Evolutionary conservation across 2,797 vertebrate species (phyloP).

Genomic region (Balearica regulorum): DNA sequence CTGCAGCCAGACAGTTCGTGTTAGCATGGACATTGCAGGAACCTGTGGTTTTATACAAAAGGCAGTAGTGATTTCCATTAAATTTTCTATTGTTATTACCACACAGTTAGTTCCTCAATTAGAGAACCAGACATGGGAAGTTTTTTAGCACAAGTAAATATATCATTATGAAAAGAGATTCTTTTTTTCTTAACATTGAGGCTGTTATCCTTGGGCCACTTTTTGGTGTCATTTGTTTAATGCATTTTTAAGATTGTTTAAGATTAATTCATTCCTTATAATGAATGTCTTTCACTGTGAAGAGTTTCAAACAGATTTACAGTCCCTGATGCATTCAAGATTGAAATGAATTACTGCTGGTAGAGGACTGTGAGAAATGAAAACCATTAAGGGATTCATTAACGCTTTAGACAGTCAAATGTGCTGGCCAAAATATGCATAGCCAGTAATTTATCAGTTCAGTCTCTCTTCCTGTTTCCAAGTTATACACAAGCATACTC

Average conservation of each 20-base stretch:
- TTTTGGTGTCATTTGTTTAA: background rate
- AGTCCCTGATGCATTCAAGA: background rate
- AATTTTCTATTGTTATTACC: background rate
- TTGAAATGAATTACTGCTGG: constrained; percentile 25
- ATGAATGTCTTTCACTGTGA: background rate
- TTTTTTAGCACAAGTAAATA: background rate
- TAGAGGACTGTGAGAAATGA: background rate
- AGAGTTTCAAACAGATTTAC: constrained; percentile 16
- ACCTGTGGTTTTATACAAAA: background rate
- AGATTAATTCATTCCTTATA: background rate
- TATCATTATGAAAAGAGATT: background rate
- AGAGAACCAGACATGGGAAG: background rate
- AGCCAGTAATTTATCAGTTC: background rate
- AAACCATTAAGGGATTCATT: constrained; percentile 25
- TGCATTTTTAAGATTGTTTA: constrained; percentile 9
- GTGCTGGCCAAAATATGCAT: background rate
- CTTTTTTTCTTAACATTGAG: background rate
- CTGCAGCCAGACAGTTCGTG: background rate
- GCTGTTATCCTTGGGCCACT: background rate
- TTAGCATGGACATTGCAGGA: background rate
- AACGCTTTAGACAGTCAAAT: background rate
- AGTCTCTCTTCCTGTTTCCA: background rate
- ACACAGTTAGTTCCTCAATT: background rate
- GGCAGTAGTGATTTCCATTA: background rate
- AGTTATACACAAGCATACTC: background rate